Base-by-base conservation (phyloP, 2,113 vertebrate species). In the Sminthopsis crassicaudata region DNA sequence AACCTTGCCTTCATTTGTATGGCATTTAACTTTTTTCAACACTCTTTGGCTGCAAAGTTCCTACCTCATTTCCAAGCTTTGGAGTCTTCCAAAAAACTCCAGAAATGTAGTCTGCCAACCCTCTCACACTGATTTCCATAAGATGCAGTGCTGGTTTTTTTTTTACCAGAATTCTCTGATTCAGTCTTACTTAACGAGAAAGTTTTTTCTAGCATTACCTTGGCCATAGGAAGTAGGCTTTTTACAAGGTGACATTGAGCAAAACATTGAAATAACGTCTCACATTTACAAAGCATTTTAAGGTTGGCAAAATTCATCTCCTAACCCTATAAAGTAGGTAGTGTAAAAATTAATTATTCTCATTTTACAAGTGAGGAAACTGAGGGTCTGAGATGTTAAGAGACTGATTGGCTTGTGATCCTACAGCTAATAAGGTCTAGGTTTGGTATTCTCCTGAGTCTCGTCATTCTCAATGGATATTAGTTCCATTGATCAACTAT, bases 1-100 rank as follows among this genome's bases (percentile, higher is more conserved):
- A 51, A 76, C 8, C 5, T 46, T 7, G 26, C 2, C 24, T 51
- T 92, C 92, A 52, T n/a, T 55, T 95, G 30, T 53, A 30, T 46
- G n/a, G 57, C 57, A 91, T 93, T 95, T 76, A 76, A 76, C 14
- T 76, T 94, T 91, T 50, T 55, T 90, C 53, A 93, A 91, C 67
- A 11, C 12, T 1, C 67, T 95, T 95, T 95, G 51, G 26, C 54
- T 53, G 2, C 54, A 25, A 54, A 8, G 84, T 42, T 76, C 67
- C 67, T 42, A 42, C 46, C 46, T 88, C 46, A 60, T 19, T 48
- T 16, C 46, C 90, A 36, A 94, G 76, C 60, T 92, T 50, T 16
- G 24, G 24, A 94, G 46, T 89, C 57, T 52, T 48, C 91, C 91
- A 90, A 89, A 67, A 36, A 30, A 67, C 30, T 60, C 25, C 91